A percentile compares a stretch with the other conserved stretches of the same genome.
Conservation (phyloP, 2,888 invertebrate genomes). For the Smittia sp. region DNA sequence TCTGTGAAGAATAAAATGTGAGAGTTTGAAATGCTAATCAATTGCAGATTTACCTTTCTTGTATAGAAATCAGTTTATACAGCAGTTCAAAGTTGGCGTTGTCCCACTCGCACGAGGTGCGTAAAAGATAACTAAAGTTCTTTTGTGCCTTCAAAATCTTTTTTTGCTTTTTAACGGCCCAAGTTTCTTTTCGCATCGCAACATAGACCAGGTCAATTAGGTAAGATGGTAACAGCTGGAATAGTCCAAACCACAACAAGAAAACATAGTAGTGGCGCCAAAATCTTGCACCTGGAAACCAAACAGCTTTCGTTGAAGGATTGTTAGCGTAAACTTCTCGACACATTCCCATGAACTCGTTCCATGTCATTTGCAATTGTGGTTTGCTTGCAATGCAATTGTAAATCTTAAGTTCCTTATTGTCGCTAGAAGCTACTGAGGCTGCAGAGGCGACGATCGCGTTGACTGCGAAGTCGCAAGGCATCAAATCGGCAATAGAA, state of each 20-base stretch:
- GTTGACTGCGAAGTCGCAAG: conserved; percentile 58
- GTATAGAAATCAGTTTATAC: conserved; percentile 45
- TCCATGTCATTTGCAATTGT: conserved; percentile 59
- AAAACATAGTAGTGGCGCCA: too few species aligned
- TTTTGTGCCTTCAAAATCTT: conserved; percentile 54
- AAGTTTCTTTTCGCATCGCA: conserved; percentile 54
- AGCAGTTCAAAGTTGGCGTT: conserved; percentile 48
- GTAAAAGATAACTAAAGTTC: conserved; percentile 55
- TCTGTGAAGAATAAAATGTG: conserved; percentile 42
- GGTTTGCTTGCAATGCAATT: conserved; percentile 58
- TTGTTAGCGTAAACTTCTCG: conserved; percentile 46
- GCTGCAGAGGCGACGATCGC: conserved; percentile 54
- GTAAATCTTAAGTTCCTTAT: conserved; percentile 52
- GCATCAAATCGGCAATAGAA: conserved; percentile 56
- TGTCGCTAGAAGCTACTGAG: conserved; percentile 51
- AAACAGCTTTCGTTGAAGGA: conserved; percentile 55
- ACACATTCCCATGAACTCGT: conserved; percentile 50
- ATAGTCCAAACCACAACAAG: conserved; percentile 51
- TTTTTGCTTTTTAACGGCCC: conserved; percentile 54
- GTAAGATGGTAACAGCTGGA: too few species aligned
- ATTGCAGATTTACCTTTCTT: conserved; percentile 16
- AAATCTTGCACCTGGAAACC: conserved; percentile 48
- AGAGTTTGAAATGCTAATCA: too few species aligned
- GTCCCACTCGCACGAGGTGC: conserved; percentile 54
- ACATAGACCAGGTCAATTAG: conserved; percentile 54